Conservation (phyloP, 2,113 vertebrate species). For the Oncorhynchus gorbuscha region DNA sequence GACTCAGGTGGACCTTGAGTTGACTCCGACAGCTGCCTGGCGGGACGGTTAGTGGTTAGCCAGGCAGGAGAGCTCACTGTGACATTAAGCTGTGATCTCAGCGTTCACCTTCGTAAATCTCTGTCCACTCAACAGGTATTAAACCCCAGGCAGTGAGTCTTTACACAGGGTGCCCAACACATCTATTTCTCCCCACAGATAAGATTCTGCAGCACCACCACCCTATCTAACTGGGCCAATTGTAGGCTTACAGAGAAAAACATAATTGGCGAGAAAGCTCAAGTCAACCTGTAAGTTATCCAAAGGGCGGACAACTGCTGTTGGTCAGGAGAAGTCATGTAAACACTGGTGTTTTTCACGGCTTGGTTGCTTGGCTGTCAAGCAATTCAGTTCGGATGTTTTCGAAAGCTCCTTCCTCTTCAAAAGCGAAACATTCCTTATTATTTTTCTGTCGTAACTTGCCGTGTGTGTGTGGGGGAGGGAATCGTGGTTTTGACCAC, state of each 20-base stretch:
- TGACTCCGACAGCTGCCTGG: constrained; percentile 37
- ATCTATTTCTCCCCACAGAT: constrained; percentile 40
- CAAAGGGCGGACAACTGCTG: constrained; percentile 4
- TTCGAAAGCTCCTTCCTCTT: constrained; percentile 17
- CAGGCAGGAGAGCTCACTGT: constrained; percentile 40
- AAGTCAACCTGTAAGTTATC: constrained; percentile 36
- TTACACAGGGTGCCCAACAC: constrained; percentile 35
- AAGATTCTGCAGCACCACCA: constrained; percentile 29
- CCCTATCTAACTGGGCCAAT: constrained; percentile 18
- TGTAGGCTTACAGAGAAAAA: constrained; percentile 27
- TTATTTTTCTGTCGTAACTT: constrained; percentile 28
- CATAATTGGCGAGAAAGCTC: not conserved
- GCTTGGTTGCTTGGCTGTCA: not conserved
- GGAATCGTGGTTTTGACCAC: not conserved
- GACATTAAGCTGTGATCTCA: constrained; percentile 55
- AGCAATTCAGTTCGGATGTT: not conserved
- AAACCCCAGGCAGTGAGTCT: constrained; percentile 47
- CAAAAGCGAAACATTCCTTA: constrained; percentile 20
- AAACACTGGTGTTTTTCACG: not conserved
- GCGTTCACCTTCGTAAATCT: constrained; percentile 56
- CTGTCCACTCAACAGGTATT: constrained; percentile 68
- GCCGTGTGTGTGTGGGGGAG: not conserved
- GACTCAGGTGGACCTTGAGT: not conserved
- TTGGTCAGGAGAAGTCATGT: not conserved
- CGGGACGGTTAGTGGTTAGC: constrained; percentile 51